phyloP scores from a whole-genome alignment of 2,888 invertebrate genomes.

The Drosophila paranaensis region DNA sequence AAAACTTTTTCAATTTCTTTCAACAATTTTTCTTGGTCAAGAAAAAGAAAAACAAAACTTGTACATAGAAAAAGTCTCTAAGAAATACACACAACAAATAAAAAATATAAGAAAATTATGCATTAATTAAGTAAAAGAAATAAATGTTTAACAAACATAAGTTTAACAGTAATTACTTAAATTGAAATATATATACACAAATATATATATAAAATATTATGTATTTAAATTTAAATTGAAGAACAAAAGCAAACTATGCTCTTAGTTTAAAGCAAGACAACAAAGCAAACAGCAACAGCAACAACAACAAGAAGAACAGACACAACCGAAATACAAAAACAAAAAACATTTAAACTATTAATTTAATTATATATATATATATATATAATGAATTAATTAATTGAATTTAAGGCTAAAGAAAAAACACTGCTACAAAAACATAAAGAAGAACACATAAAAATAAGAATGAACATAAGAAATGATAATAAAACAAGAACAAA shows the following conservation, averaged over 20 bases:
- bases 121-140: constrained; percentile 60
- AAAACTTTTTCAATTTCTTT: background rate
- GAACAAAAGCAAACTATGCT: constrained; percentile 56
- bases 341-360: constrained; percentile 81
- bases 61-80: constrained; percentile 66
- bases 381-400: constrained; percentile 72
- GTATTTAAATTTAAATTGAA: constrained; percentile 65
- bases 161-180: constrained; percentile 65
- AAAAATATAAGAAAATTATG: constrained; percentile 25
- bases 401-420: constrained; percentile 66
- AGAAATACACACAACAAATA: constrained; percentile 37
- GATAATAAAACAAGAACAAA: constrained; percentile 76
- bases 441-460: constrained; percentile 36
- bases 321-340: constrained; percentile 52
- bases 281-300: constrained; percentile 25
- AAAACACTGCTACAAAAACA: constrained; percentile 61
- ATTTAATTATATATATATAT: constrained; percentile 68
- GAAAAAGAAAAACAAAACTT: constrained; percentile 33
- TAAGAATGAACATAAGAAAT: constrained; percentile 69
- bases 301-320: constrained; percentile 27
- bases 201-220: constrained; percentile 24
- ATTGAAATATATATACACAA: constrained; percentile 51
- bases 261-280: constrained; percentile 61
- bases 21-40: background rate
- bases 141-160: constrained; percentile 57